A percentile compares a stretch with the other conserved stretches of the same genome.
phyloP scores from a whole-genome alignment of 2,113 vertebrate species.

The Alosa alosa region DNA sequence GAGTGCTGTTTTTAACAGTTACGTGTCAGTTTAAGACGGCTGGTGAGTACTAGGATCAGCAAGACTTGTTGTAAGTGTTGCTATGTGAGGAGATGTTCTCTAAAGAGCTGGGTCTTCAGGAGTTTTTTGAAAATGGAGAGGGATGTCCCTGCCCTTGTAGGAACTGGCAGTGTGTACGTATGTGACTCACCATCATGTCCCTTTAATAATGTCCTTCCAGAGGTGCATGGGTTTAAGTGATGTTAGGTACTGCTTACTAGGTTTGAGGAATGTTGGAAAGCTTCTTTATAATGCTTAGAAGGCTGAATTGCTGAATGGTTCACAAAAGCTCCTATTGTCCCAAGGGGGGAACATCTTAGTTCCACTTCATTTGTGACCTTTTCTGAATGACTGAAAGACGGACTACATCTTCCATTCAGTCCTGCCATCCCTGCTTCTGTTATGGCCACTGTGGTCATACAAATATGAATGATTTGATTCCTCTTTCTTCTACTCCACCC shows the following conservation, averaged over 20 bases:
- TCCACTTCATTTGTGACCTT: conserved; percentile 8
- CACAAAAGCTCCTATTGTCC: neutral
- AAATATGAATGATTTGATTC: neutral
- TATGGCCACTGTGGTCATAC: neutral
- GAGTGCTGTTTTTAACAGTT: too few species aligned
- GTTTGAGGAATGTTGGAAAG: neutral
- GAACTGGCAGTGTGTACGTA: too few species aligned
- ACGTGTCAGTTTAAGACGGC: too few species aligned
- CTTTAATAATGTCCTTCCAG: too few species aligned
- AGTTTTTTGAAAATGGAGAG: too few species aligned
- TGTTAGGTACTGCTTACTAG: neutral
- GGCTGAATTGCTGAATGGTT: neutral
- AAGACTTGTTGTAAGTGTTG: too few species aligned
- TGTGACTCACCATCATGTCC: too few species aligned
- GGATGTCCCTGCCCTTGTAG: too few species aligned
- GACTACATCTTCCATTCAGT: neutral
- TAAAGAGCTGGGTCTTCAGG: too few species aligned
- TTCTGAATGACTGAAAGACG: neutral
- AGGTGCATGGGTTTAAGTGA: neutral
- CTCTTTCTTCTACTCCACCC: neutral
- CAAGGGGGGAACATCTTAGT: neutral
- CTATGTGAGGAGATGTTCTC: too few species aligned
- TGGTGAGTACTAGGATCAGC: too few species aligned
- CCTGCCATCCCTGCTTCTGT: neutral
- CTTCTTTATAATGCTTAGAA: neutral